phyloP scores from a whole-genome alignment of 2,797 vertebrate species.

The Oreortyx pictus region DNA sequence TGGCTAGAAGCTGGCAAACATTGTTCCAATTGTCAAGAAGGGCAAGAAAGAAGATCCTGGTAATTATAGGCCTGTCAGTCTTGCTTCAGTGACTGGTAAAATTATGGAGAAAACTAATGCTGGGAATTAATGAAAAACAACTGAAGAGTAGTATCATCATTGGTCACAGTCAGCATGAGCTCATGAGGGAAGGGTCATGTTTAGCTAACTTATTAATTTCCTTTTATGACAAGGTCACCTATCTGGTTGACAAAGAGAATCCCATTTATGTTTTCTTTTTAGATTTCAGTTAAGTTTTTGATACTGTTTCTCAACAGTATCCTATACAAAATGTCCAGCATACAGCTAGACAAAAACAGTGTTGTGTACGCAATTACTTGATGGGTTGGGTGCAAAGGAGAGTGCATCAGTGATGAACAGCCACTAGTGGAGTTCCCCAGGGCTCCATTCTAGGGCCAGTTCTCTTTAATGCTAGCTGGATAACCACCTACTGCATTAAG shows the following conservation, averaged over 20 bases:
- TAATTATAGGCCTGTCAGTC: background rate
- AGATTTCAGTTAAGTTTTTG: background rate
- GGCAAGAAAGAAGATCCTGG: background rate
- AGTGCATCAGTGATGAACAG: background rate
- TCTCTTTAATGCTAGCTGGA: background rate
- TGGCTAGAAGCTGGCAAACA: background rate
- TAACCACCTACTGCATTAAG: no score
- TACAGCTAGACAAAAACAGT: background rate
- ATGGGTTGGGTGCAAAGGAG: background rate
- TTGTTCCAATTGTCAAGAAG: background rate
- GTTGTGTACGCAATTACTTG: background rate
- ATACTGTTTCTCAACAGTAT: background rate
- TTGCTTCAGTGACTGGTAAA: background rate
- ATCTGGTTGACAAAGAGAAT: background rate
- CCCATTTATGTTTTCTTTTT: background rate
- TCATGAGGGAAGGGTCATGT: background rate
- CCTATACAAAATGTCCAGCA: background rate
- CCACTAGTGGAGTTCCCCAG: background rate
- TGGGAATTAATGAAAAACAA: background rate
- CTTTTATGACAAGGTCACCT: background rate
- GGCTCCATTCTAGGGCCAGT: background rate
- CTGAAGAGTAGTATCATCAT: background rate
- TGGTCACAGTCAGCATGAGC: background rate
- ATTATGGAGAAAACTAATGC: background rate
- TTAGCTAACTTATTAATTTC: background rate